A percentile compares a stretch with the other conserved stretches of the same genome.
Evolutionary conservation across 2,113 vertebrate genomes (phyloP).

Genomic region (Petromus typicus): DNA sequence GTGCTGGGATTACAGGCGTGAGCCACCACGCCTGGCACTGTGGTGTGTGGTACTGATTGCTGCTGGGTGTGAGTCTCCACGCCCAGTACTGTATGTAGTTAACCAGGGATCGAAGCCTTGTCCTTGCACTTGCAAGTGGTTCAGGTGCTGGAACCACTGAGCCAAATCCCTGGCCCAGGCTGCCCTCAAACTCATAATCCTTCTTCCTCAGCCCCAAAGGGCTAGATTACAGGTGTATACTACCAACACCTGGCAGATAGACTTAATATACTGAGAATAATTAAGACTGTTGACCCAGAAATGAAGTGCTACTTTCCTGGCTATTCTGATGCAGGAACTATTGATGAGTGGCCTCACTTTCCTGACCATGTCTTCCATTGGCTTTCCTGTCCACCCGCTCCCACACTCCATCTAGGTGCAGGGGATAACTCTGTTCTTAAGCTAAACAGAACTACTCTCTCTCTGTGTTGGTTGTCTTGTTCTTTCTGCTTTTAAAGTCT

Average conservation of each 20-base stretch:
- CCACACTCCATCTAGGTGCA: neutral
- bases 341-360: neutral
- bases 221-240: neutral
- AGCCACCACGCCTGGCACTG: no score
- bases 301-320: neutral
- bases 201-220: neutral
- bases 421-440: neutral
- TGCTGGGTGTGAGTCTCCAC: no score
- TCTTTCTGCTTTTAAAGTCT: constrained; percentile 11
- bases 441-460: neutral
- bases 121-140: no score
- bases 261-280: neutral
- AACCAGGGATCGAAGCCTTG: no score
- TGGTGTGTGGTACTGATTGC: no score
- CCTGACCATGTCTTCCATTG: neutral
- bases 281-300: neutral
- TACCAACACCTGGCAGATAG: neutral
- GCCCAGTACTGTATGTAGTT: no score
- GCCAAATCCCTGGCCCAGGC: no score
- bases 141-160: no score
- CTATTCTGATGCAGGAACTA: neutral
- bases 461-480: neutral
- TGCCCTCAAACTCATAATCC: neutral
- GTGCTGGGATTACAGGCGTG: no score
- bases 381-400: neutral